A percentile compares a stretch with the other conserved stretches of the same genome.
Conservation (phyloP, 2,888 invertebrate genomes). For the Dichetophora obliterata region DNA sequence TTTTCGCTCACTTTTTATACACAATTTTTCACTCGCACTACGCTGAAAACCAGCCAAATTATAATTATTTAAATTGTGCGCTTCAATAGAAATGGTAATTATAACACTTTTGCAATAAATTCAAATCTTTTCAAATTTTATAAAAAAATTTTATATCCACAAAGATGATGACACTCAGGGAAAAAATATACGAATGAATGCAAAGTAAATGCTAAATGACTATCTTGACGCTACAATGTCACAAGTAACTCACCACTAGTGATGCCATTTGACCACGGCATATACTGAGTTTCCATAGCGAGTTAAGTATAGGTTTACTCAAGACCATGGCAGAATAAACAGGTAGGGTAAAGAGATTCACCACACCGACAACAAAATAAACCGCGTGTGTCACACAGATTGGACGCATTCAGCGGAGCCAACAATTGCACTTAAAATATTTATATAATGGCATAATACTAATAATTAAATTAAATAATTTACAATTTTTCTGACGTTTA, state of each 20-base stretch:
- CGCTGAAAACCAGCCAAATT: too few relatives aligned
- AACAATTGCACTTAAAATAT: too few relatives aligned
- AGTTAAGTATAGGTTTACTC: too few relatives aligned
- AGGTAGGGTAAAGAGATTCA: too few relatives aligned
- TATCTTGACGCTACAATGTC: not conserved
- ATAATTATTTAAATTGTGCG: not conserved
- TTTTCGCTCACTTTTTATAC: not conserved
- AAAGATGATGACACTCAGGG: not conserved
- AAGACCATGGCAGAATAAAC: too few relatives aligned
- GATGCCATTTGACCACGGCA: not conserved
- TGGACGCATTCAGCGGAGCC: too few relatives aligned
- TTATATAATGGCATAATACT: too few relatives aligned
- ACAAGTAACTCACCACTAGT: not conserved
- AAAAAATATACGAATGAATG: not conserved
- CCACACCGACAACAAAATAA: too few relatives aligned
- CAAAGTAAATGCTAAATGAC: not conserved
- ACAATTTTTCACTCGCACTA: not conserved
- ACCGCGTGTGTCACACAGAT: too few relatives aligned
- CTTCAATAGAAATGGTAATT: not conserved
- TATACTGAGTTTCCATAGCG: too few relatives aligned
- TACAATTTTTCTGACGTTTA: too few relatives aligned
- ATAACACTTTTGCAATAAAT: slow-evolving; percentile 3
- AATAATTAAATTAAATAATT: too few relatives aligned
- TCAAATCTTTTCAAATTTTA: not conserved
- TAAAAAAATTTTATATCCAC: not conserved